phyloP scores from a whole-genome alignment of 2,888 invertebrate genomes.

The Bedellia somnulentella region DNA sequence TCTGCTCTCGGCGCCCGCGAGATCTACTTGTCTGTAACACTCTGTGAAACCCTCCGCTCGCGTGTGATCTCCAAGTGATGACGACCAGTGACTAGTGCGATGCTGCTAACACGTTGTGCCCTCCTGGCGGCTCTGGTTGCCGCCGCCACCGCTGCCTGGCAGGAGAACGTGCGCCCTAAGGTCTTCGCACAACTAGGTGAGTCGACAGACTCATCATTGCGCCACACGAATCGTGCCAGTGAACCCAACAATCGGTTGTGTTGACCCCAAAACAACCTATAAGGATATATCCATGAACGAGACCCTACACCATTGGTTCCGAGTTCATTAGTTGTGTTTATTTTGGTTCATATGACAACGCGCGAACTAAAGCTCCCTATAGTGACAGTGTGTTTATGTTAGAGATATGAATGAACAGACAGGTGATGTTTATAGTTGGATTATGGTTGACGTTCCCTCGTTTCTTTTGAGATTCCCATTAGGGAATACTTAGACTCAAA shows the following conservation, averaged over 20 bases:
- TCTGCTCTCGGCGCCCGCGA: conserved; percentile 56
- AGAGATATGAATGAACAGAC: conserved; percentile 10
- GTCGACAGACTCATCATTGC: conserved; percentile 25
- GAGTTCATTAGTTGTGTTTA: conserved; percentile 30
- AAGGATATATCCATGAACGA: conserved; percentile 20
- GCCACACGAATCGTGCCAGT: conserved; percentile 12
- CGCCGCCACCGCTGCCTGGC: conserved; percentile 72
- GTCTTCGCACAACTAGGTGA: conserved; percentile 91
- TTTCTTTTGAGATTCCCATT: no score
- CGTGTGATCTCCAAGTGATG: conserved; percentile 52
- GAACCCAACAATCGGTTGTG: conserved; percentile 37
- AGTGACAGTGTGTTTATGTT: conserved; percentile 28
- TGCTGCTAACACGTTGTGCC: conserved; percentile 53
- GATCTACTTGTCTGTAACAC: conserved; percentile 18
- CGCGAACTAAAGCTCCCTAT: conserved; percentile 36
- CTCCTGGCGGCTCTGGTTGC: conserved; percentile 57
- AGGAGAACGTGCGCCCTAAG: conserved; percentile 90
- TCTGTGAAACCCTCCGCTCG: conserved; percentile 21
- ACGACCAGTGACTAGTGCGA: conserved; percentile 58
- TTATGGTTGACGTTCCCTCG: no score
- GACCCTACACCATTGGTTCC: no score
- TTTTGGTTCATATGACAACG: conserved; percentile 46
- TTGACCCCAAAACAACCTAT: conserved; percentile 13
- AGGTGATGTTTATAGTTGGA: no score
- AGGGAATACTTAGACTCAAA: no score